Evolutionary conservation across 2,113 vertebrate species (phyloP).

Genomic region (Canis aureus): DNA sequence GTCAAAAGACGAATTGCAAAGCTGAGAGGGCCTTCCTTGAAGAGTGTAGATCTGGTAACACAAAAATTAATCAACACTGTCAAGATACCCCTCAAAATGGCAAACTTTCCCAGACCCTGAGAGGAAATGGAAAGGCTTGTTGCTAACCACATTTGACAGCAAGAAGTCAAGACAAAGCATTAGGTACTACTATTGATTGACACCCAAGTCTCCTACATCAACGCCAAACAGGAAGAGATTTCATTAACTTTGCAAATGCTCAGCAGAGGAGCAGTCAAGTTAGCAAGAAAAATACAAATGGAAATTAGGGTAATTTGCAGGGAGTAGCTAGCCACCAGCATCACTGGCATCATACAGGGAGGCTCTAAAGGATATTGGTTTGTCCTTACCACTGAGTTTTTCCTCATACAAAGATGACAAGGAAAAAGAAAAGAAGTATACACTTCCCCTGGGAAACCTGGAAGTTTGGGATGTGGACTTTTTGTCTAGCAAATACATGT

Average conservation of each 20-base stretch:
- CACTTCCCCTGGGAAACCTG: slow-evolving; percentile 94
- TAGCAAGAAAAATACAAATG: background rate
- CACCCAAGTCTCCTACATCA: slow-evolving; percentile 96
- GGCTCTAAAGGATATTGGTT: slow-evolving; percentile 93
- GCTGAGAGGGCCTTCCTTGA: slow-evolving; percentile 90
- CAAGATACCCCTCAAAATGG: slow-evolving; percentile 81
- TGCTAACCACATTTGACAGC: background rate
- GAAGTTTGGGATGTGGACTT: slow-evolving; percentile 93
- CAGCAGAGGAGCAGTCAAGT: background rate
- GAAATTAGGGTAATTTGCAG: slow-evolving; percentile 93
- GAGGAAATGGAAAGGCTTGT: background rate
- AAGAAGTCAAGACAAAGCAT: background rate
- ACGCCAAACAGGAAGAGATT: slow-evolving; percentile 98
- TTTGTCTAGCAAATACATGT: slow-evolving; percentile 92
- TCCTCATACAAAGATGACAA: slow-evolving; percentile 94
- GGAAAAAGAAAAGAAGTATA: slow-evolving; percentile 97
- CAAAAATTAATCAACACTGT: slow-evolving; percentile 90
- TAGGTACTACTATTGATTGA: slow-evolving; percentile 94
- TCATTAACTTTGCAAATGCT: slow-evolving; percentile 93
- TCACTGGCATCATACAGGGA: slow-evolving; percentile 93
- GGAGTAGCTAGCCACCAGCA: slow-evolving; percentile 95
- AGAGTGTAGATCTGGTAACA: slow-evolving; percentile 90
- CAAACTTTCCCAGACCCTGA: background rate
- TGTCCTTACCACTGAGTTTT: slow-evolving; percentile 90
- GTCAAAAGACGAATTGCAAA: slow-evolving; percentile 91